Percentiles rank a stretch among this genome's conserved stretches.
These are phyloP conservation scores for Colius striatus DNA, from an alignment of 2,113 vertebrate species.

Conservation along the genomic window DNA sequence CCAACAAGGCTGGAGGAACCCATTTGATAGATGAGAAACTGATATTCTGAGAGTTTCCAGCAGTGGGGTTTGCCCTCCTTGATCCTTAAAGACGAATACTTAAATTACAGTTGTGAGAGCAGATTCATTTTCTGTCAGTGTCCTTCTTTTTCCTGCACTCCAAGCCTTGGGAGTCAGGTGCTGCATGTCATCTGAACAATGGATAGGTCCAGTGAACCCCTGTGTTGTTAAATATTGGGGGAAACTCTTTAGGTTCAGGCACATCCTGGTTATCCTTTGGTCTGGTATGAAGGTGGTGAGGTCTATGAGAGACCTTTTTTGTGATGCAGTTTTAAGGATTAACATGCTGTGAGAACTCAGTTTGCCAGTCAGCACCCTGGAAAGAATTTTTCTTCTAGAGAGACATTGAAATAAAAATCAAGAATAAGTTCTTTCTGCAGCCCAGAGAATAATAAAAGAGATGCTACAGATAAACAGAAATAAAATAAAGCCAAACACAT, in stretches of 20 bases:
- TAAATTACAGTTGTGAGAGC: neutral
- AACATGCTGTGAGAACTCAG: neutral
- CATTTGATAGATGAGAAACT: neutral
- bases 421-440: conserved; percentile 10
- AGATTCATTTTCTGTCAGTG: neutral
- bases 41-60: neutral
- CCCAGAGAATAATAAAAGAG: conserved; percentile 26
- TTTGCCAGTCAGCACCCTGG: neutral
- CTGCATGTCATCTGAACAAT: neutral
- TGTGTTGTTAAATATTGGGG: neutral
- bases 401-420: conserved; percentile 26
- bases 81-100: neutral
- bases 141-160: neutral
- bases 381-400: conserved; percentile 22
- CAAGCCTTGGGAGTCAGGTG: neutral
- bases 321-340: neutral
- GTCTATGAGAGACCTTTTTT: neutral
- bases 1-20: neutral
- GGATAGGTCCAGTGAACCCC: neutral
- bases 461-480: conserved; percentile 31
- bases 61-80: neutral
- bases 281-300: neutral
- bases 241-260: neutral
- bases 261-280: neutral
- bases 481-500: neutral